Evolutionary conservation across 2,797 vertebrate species (phyloP).

Genomic region (Bovichtus variegatus): DNA sequence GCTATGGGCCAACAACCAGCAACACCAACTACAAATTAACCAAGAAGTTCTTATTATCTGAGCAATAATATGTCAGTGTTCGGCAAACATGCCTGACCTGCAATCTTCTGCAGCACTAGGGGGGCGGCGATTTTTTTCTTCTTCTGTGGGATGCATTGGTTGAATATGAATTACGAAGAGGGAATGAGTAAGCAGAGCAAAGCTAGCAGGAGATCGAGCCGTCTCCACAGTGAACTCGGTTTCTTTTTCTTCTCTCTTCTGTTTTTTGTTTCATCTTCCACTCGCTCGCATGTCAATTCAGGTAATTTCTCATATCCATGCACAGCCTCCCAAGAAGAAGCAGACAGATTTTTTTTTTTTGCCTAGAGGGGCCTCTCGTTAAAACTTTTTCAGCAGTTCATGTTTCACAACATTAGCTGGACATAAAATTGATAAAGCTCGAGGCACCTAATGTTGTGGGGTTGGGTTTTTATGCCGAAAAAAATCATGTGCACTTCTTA

Average conservation of each 20-base stretch:
- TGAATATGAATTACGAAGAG: slow-evolving; percentile 26
- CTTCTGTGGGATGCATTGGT: neutral
- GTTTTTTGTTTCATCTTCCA: neutral
- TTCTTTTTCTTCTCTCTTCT: neutral
- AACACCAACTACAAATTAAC: slow-evolving; percentile 25
- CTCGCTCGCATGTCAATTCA: slow-evolving; percentile 38
- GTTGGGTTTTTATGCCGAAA: neutral
- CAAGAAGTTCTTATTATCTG: slow-evolving; percentile 6
- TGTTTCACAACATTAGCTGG: slow-evolving; percentile 13
- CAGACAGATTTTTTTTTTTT: slow-evolving; percentile 24
- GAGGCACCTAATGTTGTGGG: neutral
- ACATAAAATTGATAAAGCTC: slow-evolving; percentile 22
- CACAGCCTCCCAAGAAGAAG: slow-evolving; percentile 18
- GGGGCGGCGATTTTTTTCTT: neutral
- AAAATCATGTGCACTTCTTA: neutral
- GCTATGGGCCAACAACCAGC: slow-evolving; percentile 8
- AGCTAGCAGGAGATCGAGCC: neutral
- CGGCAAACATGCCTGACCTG: slow-evolving; percentile 17
- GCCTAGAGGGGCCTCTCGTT: slow-evolving; percentile 14
- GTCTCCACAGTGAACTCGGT: neutral
- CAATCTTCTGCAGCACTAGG: neutral
- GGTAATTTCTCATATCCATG: slow-evolving; percentile 29
- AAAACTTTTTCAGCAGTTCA: slow-evolving; percentile 17
- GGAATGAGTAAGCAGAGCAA: slow-evolving; percentile 13
- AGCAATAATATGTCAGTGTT: slow-evolving; percentile 11